Evolutionary conservation across 2,888 invertebrate species (phyloP), one percentile per base, ranked within the genome.

Genomic region (Melanostoma scalare): DNA sequence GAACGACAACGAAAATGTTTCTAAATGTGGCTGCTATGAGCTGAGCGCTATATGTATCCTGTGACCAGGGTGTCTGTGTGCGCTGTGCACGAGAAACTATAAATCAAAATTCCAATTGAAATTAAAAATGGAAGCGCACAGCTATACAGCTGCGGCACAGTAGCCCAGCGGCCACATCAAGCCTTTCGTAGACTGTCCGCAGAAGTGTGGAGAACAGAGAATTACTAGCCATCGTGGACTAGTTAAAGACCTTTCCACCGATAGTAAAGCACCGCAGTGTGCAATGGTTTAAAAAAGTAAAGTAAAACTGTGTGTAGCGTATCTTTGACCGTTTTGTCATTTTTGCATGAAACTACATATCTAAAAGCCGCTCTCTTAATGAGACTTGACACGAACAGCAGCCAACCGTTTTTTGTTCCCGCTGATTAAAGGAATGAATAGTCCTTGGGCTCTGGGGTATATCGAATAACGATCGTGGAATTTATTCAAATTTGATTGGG

Each of bases 41-140:
- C 6, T 8, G 20, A 46, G 33, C 33, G 20, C 10, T 46, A 48
- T 46, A 48, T 38, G 33, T 36, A 52, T 6, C 10, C 6, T 33
- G 42, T 38, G 53, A 38, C 36, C 61, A 10, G 46, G 6, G 53
- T 35, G 38, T 65, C 10, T 56, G 40, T 40, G 30, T 31, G 35
- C 31, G 10, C 35, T 52, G 52, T 44, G 50, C 63, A 63, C 63
- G 50, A 63, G 68, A 46, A 38, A 8, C 60, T 46, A 76, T 76
- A 76, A 76, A 76, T 76, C 68, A 76, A 53, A 75, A 75, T 75
- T 75, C 60, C 75, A 52, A 68, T 68, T 75, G 68, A 75, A 75
- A 76, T 68, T 60, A 53, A 76, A 75, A 20, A 68, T 76, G 53
- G 68, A 61, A 68, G 68, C 60, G 52, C 53, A 76, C 48, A 67